Percentiles rank a stretch among this genome's conserved stretches.
Evolutionary conservation across 2,888 invertebrate genomes (phyloP).

Genomic region (Brachyptera risi): DNA sequence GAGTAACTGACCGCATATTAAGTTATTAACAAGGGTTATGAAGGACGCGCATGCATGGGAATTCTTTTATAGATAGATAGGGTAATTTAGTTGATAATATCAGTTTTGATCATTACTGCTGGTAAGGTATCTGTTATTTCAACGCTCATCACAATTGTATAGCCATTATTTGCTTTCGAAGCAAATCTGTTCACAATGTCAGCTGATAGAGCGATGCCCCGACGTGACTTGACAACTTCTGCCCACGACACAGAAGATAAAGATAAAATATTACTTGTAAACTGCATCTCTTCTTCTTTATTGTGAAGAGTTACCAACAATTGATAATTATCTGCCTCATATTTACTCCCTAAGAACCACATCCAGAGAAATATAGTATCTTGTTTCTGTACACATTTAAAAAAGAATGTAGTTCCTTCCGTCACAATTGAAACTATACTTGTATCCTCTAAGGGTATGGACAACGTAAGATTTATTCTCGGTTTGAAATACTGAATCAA

Average conservation of each 20-base stretch:
- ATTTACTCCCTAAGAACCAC: conserved; percentile 22
- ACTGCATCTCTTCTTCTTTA: conserved; percentile 7
- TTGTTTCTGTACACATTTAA: conserved; percentile 36
- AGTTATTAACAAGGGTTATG: neutral
- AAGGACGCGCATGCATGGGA: no score
- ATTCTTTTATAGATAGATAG: no score
- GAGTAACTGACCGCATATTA: neutral
- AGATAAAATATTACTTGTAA: conserved; percentile 4
- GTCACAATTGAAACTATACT: conserved; percentile 35
- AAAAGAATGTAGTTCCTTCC: conserved; percentile 40
- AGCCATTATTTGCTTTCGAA: neutral
- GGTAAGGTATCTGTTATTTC: neutral
- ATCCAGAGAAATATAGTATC: conserved; percentile 25
- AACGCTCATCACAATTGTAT: conserved; percentile 16
- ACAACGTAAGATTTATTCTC: conserved; percentile 38
- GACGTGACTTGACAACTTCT: conserved; percentile 1
- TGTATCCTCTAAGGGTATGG: conserved; percentile 36
- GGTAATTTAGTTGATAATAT: no score
- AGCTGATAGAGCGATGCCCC: neutral
- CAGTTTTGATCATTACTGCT: neutral
- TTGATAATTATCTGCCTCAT: conserved; percentile 7
- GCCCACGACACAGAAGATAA: conserved; percentile 22
- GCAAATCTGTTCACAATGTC: conserved; percentile 9
- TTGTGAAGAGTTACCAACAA: conserved; percentile 12
- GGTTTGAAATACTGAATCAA: conserved; percentile 43